Evolutionary conservation across 2,113 vertebrate genomes (phyloP), one percentile per base, ranked within the genome.

Genomic region (Strix uralensis): DNA sequence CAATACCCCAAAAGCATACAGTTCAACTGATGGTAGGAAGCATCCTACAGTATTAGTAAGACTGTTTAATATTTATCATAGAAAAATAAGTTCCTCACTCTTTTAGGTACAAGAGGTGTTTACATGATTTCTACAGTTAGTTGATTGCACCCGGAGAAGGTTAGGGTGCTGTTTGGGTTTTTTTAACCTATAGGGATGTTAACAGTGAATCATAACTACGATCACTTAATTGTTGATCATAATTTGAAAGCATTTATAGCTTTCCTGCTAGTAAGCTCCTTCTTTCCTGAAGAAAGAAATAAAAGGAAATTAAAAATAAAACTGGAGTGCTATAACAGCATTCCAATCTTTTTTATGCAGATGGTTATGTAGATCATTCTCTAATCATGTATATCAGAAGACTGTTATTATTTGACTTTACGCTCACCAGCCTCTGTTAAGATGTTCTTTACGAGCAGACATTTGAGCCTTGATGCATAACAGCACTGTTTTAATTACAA

Each of bases 381-480:
- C 38, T n/a, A 71, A 7, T 54, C 22, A 38, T 11, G 4, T 40
- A 8, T 25, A 47, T 14, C 20, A 49, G 15, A 44, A 78, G 54
- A 69, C 20, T 34, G 22, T 44, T 29, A 63, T 52, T 57, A 46
- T 72, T 22, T 54, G 16, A 58, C 25, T 66, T 80, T 73, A 26
- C 40, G 15, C 13, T 69, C 26, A 49, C 23, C 18, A 13, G 5
- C 10, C 13, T 79, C 26, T 72, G 8, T 36, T 58, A 74, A 47
- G 15, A 32, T 4, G 15, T 52, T 61, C 12, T 74, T 49, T 80
- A 13, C 61, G 14, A 78, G 27, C 6, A 63, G 30, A 12, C 3
- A 18, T 59, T 30, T 22, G 9, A 49, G 11, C 13, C 22, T 40
- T 0, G 0, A 36, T 42, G 15, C 5, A 13, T 71, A 71, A 55